Percentiles rank a stretch among this genome's conserved stretches.
Conservation (phyloP, 2,797 vertebrate species). For the Pteronotus mesoamericanus region DNA sequence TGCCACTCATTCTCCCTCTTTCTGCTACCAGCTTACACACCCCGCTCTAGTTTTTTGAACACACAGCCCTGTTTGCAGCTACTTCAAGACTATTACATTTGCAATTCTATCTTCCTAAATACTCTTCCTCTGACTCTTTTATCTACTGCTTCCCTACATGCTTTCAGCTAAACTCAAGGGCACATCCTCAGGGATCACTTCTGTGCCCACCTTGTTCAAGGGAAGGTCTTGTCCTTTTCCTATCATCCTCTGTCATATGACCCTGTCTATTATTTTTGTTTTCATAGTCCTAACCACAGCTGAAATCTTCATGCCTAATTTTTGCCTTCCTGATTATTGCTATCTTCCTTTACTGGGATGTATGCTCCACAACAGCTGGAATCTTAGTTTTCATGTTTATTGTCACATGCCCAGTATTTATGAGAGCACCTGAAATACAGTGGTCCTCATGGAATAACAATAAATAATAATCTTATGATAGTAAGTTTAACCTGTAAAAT, state of each 20-base stretch:
- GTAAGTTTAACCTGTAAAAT: constrained; percentile 24
- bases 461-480: not conserved
- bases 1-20: not conserved
- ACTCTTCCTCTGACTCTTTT: not conserved
- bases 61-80: not conserved
- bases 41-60: not conserved
- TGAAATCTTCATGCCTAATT: not conserved
- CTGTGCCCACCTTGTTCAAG: not conserved
- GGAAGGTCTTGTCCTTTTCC: not conserved
- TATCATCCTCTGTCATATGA: not conserved
- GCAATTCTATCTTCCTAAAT: not conserved
- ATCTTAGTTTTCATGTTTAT: not conserved
- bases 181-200: not conserved
- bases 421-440: not conserved
- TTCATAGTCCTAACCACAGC: not conserved
- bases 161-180: not conserved
- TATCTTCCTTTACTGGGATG: not conserved
- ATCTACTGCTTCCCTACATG: not conserved
- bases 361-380: not conserved
- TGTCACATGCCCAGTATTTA: not conserved
- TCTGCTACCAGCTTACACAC: not conserved
- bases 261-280: not conserved
- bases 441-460: not conserved
- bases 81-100: not conserved
- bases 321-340: not conserved